Evolutionary conservation across 2,113 vertebrate species (phyloP).

Genomic region (Prionailurus viverrinus): DNA sequence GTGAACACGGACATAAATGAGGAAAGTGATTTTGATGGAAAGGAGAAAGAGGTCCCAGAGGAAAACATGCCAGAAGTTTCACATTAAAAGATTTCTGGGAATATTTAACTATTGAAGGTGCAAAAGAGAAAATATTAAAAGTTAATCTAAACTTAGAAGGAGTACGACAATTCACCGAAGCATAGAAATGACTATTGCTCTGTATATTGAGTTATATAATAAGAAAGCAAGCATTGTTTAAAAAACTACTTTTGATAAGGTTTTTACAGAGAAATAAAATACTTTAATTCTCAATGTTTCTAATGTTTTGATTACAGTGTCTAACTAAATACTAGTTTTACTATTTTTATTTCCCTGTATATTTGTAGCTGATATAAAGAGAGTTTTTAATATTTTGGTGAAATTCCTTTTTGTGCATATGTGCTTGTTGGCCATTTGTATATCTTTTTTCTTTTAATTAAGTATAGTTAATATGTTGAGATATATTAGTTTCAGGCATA

Average conservation of each 20-base stretch:
- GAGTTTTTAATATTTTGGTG: too few relatives aligned
- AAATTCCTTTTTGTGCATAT: too few relatives aligned
- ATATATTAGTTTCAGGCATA: too few relatives aligned
- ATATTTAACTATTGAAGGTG: neutral
- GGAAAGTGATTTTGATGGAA: neutral
- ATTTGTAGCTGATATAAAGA: neutral
- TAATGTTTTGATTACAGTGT: neutral
- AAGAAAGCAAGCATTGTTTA: neutral
- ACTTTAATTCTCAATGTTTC: neutral
- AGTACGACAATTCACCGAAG: neutral
- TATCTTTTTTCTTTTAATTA: too few relatives aligned
- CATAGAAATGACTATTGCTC: neutral
- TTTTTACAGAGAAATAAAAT: neutral
- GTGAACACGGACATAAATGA: neutral
- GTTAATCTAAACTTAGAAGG: neutral
- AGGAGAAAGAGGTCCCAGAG: neutral
- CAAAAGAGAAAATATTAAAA: neutral
- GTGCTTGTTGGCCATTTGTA: too few relatives aligned
- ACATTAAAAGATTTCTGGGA: neutral
- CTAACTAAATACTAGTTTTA: neutral
- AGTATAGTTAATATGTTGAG: too few relatives aligned
- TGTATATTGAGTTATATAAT: neutral
- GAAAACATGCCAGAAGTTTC: neutral
- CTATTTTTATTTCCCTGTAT: neutral
- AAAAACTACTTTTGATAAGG: neutral